Evolutionary conservation across 2,888 invertebrate genomes (phyloP).

Genomic region (Helleia helle): DNA sequence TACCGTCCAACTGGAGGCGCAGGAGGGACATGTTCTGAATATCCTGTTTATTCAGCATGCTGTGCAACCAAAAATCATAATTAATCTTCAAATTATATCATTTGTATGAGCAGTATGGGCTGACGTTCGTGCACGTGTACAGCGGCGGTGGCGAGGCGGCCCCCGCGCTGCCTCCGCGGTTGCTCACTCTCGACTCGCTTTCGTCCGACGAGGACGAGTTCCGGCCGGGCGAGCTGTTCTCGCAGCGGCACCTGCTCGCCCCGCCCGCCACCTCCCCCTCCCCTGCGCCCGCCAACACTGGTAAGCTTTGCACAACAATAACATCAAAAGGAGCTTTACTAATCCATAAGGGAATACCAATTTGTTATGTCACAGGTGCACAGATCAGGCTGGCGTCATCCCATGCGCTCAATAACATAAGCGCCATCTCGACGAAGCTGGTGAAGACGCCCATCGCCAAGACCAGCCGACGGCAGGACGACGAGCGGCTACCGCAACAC

Average conservation of each 20-base stretch:
- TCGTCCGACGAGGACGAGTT: slow-evolving; percentile 77
- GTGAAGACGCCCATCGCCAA: slow-evolving; percentile 38
- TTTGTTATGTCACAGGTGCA: slow-evolving; percentile 31
- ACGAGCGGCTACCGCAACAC: slow-evolving; percentile 7
- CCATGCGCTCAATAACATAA: slow-evolving; percentile 44
- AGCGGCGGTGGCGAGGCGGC: slow-evolving; percentile 43
- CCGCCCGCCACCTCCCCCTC: too few species aligned
- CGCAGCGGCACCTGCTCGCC: slow-evolving; percentile 38
- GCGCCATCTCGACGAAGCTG: slow-evolving; percentile 38
- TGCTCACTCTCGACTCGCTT: slow-evolving; percentile 48
- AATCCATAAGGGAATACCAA: too few species aligned
- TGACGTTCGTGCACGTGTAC: slow-evolving; percentile 83
- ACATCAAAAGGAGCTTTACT: too few species aligned
- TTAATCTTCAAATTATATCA: not conserved
- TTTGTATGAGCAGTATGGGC: slow-evolving; percentile 75
- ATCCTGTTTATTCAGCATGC: too few species aligned
- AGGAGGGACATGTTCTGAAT: too few species aligned
- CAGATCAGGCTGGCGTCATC: slow-evolving; percentile 57
- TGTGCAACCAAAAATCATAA: too few species aligned
- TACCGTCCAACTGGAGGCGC: too few species aligned
- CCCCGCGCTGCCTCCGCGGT: slow-evolving; percentile 16
- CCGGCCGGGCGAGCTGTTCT: slow-evolving; percentile 77
- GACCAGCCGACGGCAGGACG: slow-evolving; percentile 10
- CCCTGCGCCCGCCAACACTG: slow-evolving; percentile 7
- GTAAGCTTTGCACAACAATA: slow-evolving; percentile 1